Percentiles rank a stretch among this genome's conserved stretches.
These are phyloP conservation scores for Thelaira solivaga DNA, from an alignment of 2,888 invertebrate species.

Conservation along the genomic window DNA sequence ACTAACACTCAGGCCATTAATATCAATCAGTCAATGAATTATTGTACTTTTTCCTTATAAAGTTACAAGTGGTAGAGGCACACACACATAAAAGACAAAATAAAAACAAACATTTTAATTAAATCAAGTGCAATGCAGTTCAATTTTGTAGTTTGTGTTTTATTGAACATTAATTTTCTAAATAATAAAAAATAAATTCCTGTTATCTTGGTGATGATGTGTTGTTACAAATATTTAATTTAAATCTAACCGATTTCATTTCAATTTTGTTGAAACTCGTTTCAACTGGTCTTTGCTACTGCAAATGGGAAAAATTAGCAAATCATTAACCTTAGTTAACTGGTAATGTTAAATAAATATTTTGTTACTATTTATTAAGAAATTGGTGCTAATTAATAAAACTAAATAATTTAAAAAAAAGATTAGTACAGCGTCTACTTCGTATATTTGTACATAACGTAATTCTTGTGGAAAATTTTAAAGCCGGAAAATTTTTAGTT, in stretches of 20 bases:
- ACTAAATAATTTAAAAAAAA: not conserved
- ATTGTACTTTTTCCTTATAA: no score
- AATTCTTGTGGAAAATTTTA: no score
- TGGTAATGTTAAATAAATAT: constrained; percentile 34
- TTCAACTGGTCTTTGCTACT: constrained; percentile 21
- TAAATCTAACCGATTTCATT: not conserved
- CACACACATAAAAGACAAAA: no score
- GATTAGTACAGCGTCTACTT: no score
- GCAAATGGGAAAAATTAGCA: constrained; percentile 32
- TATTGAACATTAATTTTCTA: not conserved
- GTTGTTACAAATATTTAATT: not conserved
- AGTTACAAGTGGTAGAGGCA: no score
- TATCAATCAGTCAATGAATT: no score
- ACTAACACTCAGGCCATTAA: no score
- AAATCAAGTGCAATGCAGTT: not conserved
- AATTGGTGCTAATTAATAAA: constrained; percentile 25
- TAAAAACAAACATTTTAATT: not conserved
- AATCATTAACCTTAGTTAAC: constrained; percentile 40
- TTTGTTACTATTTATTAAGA: constrained; percentile 30
- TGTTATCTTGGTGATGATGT: no score
- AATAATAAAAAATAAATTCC: no score
- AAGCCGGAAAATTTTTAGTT: no score
- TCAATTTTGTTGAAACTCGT: constrained; percentile 9
- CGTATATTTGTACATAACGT: no score
- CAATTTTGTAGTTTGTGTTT: not conserved